These are phyloP conservation scores for Alloscopus bannaensis DNA, from an alignment of 2,888 invertebrate species.

Conservation along the genomic window DNA sequence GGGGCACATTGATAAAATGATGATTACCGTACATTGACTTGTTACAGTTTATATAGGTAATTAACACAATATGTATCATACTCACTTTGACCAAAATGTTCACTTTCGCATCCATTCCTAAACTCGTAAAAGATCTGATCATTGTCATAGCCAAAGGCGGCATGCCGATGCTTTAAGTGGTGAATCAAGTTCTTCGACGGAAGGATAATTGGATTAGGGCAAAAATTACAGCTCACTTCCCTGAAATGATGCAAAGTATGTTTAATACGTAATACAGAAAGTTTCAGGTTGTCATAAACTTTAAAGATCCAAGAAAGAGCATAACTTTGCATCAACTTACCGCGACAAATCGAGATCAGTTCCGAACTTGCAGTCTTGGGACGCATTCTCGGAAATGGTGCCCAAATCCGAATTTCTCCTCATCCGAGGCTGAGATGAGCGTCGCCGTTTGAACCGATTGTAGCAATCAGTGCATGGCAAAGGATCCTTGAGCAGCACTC, in stretches of 20 bases:
- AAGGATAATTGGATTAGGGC: constrained; percentile 63
- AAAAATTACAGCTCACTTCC: constrained; percentile 65
- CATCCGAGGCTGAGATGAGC: constrained; percentile 53
- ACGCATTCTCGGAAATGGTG: constrained; percentile 65
- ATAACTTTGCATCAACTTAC: constrained; percentile 25
- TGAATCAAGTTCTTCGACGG: constrained; percentile 51
- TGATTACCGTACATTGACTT: neutral
- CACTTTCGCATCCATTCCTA: constrained; percentile 64
- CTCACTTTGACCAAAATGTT: constrained; percentile 67
- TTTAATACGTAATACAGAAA: too few species aligned
- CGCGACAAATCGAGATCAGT: constrained; percentile 67
- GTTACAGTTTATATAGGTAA: neutral
- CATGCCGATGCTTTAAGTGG: constrained; percentile 61
- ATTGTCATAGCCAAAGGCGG: constrained; percentile 65
- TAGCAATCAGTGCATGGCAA: constrained; percentile 67
- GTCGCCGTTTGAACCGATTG: constrained; percentile 59
- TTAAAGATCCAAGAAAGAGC: too few species aligned
- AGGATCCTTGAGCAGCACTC: constrained; percentile 58
- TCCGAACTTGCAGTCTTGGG: constrained; percentile 65
- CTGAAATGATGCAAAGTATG: constrained; percentile 53
- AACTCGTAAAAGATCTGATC: constrained; percentile 67
- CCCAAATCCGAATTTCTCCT: constrained; percentile 67
- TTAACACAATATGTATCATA: neutral
- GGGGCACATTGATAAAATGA: neutral
- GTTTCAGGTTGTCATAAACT: too few species aligned